A percentile compares a stretch with the other conserved stretches of the same genome.
Conservation (phyloP, 2,113 vertebrate genomes). For the Sitta europaea region DNA sequence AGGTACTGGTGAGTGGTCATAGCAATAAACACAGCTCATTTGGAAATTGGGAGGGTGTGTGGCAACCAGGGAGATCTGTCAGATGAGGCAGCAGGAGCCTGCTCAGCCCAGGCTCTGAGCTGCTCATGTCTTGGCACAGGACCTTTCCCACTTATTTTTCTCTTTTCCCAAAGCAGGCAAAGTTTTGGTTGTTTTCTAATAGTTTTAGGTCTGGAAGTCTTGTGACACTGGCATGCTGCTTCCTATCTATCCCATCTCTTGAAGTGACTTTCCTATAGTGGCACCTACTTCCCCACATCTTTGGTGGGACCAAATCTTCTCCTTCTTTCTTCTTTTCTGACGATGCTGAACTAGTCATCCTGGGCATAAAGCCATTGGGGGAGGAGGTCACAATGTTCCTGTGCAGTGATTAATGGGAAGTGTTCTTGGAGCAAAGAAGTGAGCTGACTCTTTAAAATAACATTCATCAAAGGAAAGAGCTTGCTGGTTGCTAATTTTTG, state of each 20-base stretch:
- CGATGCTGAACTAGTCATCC: background rate
- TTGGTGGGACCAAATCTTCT: background rate
- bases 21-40: background rate
- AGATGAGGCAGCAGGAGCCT: background rate
- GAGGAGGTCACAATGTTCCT: constrained; percentile 6
- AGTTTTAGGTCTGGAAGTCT: background rate
- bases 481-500: background rate
- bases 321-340: background rate
- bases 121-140: background rate
- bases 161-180: too few species aligned
- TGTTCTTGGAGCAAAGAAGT: background rate
- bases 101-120: background rate
- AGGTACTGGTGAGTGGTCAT: background rate
- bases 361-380: background rate
- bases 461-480: constrained; percentile 16
- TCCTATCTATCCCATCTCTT: background rate
- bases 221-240: background rate
- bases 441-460: constrained; percentile 40
- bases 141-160: background rate
- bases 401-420: constrained; percentile 3
- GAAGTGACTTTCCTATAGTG: background rate
- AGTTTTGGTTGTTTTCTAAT: background rate
- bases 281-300: background rate
- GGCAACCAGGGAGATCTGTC: background rate
- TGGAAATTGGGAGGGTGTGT: background rate